A percentile compares a stretch with the other conserved stretches of the same genome.
These are phyloP conservation scores for Lasiommata megera DNA, from an alignment of 2,888 invertebrate species.

Conservation along the genomic window DNA sequence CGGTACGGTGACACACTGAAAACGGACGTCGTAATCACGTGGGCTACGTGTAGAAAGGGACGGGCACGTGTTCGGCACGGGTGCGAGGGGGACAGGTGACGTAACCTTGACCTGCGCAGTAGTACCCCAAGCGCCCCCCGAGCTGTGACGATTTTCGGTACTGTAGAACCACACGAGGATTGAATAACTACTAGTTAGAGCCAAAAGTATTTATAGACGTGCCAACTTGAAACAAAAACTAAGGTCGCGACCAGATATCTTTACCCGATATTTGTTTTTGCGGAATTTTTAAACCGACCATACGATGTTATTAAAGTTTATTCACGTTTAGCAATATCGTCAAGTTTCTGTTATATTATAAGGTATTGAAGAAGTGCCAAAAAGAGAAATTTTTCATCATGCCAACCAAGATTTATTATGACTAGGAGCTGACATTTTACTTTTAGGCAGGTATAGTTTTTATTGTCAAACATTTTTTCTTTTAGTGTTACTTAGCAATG, in stretches of 20 bases:
- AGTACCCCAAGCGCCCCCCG: constrained; percentile 42
- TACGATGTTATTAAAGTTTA: too few species aligned
- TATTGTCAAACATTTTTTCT: too few species aligned
- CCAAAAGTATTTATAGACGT: not conserved
- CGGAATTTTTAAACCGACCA: too few species aligned
- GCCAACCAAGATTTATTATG: too few species aligned
- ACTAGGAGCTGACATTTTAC: too few species aligned
- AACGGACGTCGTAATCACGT: constrained; percentile 45
- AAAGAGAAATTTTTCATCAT: too few species aligned
- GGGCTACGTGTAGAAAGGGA: constrained; percentile 43
- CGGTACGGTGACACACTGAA: constrained; percentile 39
- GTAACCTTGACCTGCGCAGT: constrained; percentile 70
- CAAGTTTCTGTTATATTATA: too few species aligned
- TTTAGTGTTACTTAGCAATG: too few species aligned
- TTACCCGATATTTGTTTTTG: too few species aligned
- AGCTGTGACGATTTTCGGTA: constrained; percentile 34
- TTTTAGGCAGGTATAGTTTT: too few species aligned
- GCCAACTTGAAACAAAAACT: not conserved
- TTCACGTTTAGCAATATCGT: too few species aligned
- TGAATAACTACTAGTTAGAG: not conserved
- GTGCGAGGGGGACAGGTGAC: constrained; percentile 44
- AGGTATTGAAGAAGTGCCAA: too few species aligned
- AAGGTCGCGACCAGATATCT: not conserved
- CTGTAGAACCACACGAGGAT: not conserved
- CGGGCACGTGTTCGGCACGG: constrained; percentile 22